phyloP scores from a whole-genome alignment of 2,113 vertebrate genomes.

The Colius striatus region DNA sequence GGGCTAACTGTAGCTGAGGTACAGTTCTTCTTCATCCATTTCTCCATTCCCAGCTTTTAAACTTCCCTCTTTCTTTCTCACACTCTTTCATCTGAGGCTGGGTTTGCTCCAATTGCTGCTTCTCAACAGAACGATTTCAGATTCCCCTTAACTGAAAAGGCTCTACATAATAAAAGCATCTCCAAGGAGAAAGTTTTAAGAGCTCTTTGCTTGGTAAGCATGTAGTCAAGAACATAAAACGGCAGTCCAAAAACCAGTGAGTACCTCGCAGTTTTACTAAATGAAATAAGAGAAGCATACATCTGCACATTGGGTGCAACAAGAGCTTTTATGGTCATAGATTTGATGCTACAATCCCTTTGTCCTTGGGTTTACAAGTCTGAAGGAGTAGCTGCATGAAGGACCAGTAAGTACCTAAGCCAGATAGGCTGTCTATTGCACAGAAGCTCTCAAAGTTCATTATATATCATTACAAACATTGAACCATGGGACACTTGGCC shows the following conservation, averaged over 20 bases:
- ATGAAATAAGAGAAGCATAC: fast-evolving
- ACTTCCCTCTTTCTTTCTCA: neutral
- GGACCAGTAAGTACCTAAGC: neutral
- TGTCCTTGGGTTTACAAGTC: neutral
- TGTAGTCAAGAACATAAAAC: neutral
- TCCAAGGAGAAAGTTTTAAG: neutral
- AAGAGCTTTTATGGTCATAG: neutral
- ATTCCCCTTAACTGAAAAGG: neutral
- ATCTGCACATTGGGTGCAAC: neutral
- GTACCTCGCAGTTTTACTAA: neutral
- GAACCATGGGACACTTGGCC: neutral
- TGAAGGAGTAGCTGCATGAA: neutral
- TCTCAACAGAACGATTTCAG: neutral
- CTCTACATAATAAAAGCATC: neutral
- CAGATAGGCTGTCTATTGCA: neutral
- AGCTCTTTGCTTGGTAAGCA: neutral
- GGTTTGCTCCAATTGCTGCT: neutral
- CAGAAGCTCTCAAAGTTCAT: constrained; percentile 4
- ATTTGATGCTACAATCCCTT: neutral
- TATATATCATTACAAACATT: neutral
- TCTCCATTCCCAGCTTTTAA: neutral
- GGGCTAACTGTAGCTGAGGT: neutral
- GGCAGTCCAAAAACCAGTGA: neutral
- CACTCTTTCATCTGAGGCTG: neutral
- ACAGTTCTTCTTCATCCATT: fast-evolving